Base-by-base conservation (phyloP, 2,797 vertebrate genomes). In the Bradypodion pumilum region DNA sequence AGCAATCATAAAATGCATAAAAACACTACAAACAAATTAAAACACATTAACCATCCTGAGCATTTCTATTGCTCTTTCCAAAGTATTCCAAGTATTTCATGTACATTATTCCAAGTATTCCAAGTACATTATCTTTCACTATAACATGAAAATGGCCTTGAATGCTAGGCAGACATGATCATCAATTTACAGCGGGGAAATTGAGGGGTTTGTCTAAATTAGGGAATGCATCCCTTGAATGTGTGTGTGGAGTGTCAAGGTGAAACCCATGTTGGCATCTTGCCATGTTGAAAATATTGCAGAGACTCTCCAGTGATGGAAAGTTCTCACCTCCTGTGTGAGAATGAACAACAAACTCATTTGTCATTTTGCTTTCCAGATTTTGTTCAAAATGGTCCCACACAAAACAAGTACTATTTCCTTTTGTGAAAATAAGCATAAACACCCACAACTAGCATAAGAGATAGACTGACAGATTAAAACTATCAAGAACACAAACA, bases 11-110 rank as follows among this genome's bases (percentile, higher is more conserved):
- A 60, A 70, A 44, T 69, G 27, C 44, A 84, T 35, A 78, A 68
- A 86, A 75, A 86, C 29, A 63, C 7, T 85, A 81, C 81, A 83
- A 91, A 85, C 86, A 85, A 90, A 92, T 86, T 68, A 89, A 59
- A 75, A 84, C 81, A 62, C 68, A 84, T 78, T 84, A 84, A 69
- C 4, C 37, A n/a, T 77, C 69, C 68, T 37, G 44, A 78, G 56
- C 21, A 35, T 77, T 59, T 70, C 68, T 70, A 35, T 4, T 6
- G 40, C 40, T 83, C 66, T 76, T 44, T 44, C 19, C 52, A 6
- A 35, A 37, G 32, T 21, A 32, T 37, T 65, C 5, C 1, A 72
- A 59, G 25, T 59, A 35, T 5, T 81, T 70, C 27, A 29, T 15
- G 19, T 46, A 73, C 19, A 46, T 62, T 60, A 23, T 35, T 65